Evolutionary conservation across 2,888 invertebrate species (phyloP).

Genomic region (Brenthis ino): DNA sequence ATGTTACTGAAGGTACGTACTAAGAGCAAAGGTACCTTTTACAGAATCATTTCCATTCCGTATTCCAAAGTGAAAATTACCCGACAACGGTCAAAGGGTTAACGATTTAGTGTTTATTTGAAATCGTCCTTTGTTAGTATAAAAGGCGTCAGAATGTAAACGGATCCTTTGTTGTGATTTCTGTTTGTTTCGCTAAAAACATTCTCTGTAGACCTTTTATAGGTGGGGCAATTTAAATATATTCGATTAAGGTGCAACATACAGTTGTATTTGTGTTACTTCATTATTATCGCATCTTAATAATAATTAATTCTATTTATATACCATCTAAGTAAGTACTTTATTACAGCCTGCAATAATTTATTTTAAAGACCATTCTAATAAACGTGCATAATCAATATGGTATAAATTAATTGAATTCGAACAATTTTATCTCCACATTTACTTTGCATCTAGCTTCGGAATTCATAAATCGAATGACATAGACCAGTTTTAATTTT

Average conservation of each 20-base stretch:
- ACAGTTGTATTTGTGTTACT: not conserved
- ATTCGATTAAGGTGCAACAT: conserved; percentile 5
- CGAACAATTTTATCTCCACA: conserved; percentile 54
- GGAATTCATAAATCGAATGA: conserved; percentile 35
- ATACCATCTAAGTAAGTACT: not conserved
- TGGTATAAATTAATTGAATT: not conserved
- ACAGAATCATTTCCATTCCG: conserved; percentile 76
- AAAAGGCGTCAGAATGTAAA: conserved; percentile 80
- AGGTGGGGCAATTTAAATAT: conserved; percentile 26
- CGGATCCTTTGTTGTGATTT: conserved; percentile 76
- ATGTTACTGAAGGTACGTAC: not conserved
- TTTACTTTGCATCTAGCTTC: conserved; percentile 54
- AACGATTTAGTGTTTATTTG: conserved; percentile 80
- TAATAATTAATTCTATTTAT: not conserved
- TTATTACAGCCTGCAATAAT: not conserved
- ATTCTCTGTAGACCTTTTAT: conserved; percentile 28
- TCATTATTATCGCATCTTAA: not conserved
- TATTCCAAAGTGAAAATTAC: conserved; percentile 80
- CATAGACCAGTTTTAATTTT: conserved; percentile 42
- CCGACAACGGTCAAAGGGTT: conserved; percentile 80
- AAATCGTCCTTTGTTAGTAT: conserved; percentile 80
- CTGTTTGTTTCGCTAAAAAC: conserved; percentile 52
- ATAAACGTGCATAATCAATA: not conserved
- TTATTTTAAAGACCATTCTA: too few species aligned
- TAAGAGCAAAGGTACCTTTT: conserved; percentile 52